These are phyloP conservation scores for Tortricodes alternella DNA, from an alignment of 2,888 invertebrate genomes.

Conservation along the genomic window DNA sequence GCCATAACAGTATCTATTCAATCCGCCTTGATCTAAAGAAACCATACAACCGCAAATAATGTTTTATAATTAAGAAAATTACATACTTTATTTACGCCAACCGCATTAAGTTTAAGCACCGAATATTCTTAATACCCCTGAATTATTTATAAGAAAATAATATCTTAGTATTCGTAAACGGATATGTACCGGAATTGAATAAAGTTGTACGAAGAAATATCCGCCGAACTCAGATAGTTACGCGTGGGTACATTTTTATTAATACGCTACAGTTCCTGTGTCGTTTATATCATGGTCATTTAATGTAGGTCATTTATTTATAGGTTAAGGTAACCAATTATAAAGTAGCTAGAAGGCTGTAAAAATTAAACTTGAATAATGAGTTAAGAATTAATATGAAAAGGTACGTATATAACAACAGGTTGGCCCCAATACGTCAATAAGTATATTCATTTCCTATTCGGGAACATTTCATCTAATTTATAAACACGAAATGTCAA, in stretches of 20 bases:
- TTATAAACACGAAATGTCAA: conserved; percentile 3
- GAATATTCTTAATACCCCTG: not conserved
- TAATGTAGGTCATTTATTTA: not conserved
- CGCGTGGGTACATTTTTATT: conserved; percentile 2
- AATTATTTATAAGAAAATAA: not conserved
- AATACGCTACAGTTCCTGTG: not conserved
- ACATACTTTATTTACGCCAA: not conserved
- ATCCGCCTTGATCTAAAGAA: not conserved
- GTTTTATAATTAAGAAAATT: conserved; percentile 26
- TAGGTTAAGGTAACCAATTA: not conserved
- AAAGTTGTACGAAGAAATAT: conserved; percentile 1
- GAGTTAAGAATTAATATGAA: no score
- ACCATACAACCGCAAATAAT: conserved; percentile 16
- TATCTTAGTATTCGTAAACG: conserved; percentile 3
- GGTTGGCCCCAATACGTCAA: no score
- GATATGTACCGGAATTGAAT: not conserved
- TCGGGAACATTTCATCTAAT: no score
- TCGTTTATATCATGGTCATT: not conserved
- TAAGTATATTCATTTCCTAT: no score
- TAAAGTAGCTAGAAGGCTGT: no score
- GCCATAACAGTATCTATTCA: not conserved
- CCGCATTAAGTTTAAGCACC: not conserved
- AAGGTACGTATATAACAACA: no score
- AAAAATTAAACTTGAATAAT: no score
- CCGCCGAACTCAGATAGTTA: conserved; percentile 9